Conservation (phyloP, 2,888 invertebrate species). For the Autographa gamma region DNA sequence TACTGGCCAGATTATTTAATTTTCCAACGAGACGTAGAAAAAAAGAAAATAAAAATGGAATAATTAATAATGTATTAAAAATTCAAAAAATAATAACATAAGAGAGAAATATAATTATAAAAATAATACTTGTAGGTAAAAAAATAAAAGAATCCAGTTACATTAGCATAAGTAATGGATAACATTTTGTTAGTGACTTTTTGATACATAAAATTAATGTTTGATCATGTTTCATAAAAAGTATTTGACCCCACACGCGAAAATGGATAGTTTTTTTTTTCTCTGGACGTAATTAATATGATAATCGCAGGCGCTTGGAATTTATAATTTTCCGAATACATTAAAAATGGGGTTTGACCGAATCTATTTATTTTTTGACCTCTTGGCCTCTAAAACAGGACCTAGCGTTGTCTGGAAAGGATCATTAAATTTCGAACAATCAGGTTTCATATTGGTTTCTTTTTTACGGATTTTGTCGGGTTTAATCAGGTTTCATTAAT, state of each 20-base stretch:
- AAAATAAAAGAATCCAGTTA: neutral
- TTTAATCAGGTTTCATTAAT: too few species aligned
- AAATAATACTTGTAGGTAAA: neutral
- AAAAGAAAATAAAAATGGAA: constrained; percentile 1
- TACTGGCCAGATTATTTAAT: neutral
- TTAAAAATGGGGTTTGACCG: constrained; percentile 1
- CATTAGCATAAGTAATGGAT: constrained; percentile 2
- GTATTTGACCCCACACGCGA: neutral
- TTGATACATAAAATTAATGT: neutral
- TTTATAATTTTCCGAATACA: neutral
- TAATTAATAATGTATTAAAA: neutral
- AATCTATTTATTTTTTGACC: constrained; percentile 11
- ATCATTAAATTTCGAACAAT: neutral
- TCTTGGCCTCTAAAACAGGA: constrained; percentile 30
- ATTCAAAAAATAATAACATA: neutral
- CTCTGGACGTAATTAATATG: neutral
- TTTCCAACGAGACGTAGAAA: neutral
- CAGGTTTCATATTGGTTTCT: too few species aligned
- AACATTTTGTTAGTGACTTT: neutral
- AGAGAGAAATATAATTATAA: neutral
- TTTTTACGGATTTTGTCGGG: too few species aligned
- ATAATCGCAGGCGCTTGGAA: neutral
- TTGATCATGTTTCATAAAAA: neutral
- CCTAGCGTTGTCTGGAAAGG: constrained; percentile 32
- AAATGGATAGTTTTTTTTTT: neutral